A percentile compares a stretch with the other conserved stretches of the same genome.
Conservation (phyloP, 2,888 invertebrate species). For the Odontocolon sp. region DNA sequence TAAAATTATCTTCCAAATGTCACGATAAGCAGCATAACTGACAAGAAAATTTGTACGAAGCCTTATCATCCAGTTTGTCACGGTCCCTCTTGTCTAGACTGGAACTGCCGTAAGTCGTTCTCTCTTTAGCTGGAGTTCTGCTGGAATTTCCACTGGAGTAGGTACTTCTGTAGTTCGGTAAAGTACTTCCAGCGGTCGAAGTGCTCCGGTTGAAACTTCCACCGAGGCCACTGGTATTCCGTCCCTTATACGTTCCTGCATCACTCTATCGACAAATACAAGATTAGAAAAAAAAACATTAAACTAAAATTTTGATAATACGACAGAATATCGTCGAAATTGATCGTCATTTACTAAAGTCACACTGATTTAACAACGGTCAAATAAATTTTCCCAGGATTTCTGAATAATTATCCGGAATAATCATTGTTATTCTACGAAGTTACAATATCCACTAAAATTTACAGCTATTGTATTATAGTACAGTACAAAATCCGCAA, state of each 20-base stretch:
- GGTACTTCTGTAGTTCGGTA: constrained; percentile 74
- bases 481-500: no score
- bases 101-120: constrained; percentile 67
- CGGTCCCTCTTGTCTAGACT: constrained; percentile 72
- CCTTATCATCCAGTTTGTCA: constrained; percentile 73
- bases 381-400: no score
- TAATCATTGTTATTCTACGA: no score
- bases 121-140: constrained; percentile 70
- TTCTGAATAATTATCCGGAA: no score
- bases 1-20: not conserved
- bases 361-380: no score
- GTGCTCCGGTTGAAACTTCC: constrained; percentile 70
- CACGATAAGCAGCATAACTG: constrained; percentile 55
- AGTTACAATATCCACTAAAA: no score
- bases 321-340: no score
- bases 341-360: no score
- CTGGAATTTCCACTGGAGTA: constrained; percentile 70
- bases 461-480: no score
- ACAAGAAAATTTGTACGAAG: constrained; percentile 75
- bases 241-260: constrained; percentile 71
- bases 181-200: constrained; percentile 68
- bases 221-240: constrained; percentile 63
- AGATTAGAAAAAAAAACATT: no score
- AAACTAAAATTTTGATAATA: no score
- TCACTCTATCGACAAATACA: constrained; percentile 71